A percentile compares a stretch with the other conserved stretches of the same genome.
Conservation (phyloP, 2,113 vertebrate species). For the Sorex araneus region DNA sequence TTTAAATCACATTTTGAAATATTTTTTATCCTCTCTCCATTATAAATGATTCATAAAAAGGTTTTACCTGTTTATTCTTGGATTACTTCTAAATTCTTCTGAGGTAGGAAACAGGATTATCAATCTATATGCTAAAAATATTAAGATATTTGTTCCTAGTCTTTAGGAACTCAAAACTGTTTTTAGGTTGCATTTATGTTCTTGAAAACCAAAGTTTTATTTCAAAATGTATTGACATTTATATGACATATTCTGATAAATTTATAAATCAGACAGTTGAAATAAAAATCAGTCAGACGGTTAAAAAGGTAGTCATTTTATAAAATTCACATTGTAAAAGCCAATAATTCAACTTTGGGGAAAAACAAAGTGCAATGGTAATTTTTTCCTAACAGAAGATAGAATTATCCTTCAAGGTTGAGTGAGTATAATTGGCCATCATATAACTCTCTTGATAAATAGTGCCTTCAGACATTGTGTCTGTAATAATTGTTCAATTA, state of each 20-base stretch:
- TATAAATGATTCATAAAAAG: not conserved
- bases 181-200: not conserved
- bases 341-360: slow-evolving; percentile 72
- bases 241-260: not conserved
- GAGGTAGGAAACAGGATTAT: not conserved
- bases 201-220: not conserved
- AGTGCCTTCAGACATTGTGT: slow-evolving; percentile 88
- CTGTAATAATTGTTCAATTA: slow-evolving; percentile 92
- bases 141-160: not conserved
- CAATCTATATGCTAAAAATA: not conserved
- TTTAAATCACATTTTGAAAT: not conserved
- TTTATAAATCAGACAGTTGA: not conserved
- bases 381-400: slow-evolving; percentile 90
- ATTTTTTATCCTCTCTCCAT: not conserved
- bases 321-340: slow-evolving; percentile 76
- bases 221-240: not conserved
- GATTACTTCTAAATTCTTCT: not conserved
- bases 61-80: not conserved
- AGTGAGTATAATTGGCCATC: slow-evolving; percentile 90
- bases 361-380: slow-evolving; percentile 76
- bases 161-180: not conserved
- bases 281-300: not conserved
- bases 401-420: slow-evolving; percentile 93
- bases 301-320: not conserved
- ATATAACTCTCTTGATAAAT: slow-evolving; percentile 92